phyloP scores from a whole-genome alignment of 2,113 vertebrate genomes.

The Strix aluco region DNA sequence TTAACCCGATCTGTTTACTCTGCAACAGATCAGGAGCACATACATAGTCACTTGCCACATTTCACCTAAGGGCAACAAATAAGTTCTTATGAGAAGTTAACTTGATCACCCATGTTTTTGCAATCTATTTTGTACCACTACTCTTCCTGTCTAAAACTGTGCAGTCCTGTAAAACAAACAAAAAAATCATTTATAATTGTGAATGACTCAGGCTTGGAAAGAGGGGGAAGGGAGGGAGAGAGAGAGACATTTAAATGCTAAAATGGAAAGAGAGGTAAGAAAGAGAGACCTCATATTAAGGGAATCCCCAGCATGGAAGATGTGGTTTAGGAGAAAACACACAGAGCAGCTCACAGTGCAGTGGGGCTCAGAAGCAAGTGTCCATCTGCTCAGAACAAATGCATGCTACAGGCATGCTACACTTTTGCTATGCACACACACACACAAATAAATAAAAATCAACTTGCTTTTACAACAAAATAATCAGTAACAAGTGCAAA shows the following conservation, averaged over 20 bases:
- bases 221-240: background rate
- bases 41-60: background rate
- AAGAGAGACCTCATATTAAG: background rate
- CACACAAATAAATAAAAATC: background rate
- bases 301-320: background rate
- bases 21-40: background rate
- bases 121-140: background rate
- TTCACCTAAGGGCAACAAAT: background rate
- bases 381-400: background rate
- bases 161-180: background rate
- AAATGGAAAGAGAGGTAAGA: background rate
- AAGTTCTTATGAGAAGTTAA: background rate
- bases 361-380: background rate
- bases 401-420: background rate
- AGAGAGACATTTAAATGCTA: background rate
- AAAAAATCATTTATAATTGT: background rate
- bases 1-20: constrained; percentile 2
- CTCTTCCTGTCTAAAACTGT: background rate
- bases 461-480: background rate
- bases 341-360: background rate
- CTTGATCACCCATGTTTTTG: background rate
- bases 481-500: background rate
- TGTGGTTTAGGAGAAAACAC: background rate
- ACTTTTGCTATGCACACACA: background rate
- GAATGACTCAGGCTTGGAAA: background rate